Evolutionary conservation across 37 sponge, comb jelly and placozoan genomes (phyloP), one percentile per base, ranked within the genome.

Genomic region (Axinella damicornis): DNA sequence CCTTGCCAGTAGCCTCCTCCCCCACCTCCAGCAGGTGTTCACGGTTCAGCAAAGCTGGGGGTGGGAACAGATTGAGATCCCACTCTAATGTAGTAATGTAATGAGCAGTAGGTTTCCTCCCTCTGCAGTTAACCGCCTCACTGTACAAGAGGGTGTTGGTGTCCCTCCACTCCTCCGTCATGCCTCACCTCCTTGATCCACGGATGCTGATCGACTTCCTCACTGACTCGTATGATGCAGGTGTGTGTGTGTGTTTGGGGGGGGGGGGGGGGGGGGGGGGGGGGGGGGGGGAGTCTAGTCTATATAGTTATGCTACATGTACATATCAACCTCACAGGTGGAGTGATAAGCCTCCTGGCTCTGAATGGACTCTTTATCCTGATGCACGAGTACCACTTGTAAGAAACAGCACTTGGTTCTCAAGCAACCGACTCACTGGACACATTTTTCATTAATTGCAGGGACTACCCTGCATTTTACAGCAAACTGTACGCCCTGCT

Each of bases 401-500:
- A 56, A 91, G 95, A 40, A n/a, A n/a, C n/a, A n/a, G n/a, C n/a
- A n/a, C n/a, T n/a, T n/a, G n/a, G n/a, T n/a, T n/a, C n/a, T n/a
- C n/a, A n/a, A n/a, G n/a, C n/a, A n/a, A n/a, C n/a, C n/a, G n/a
- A n/a, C n/a, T n/a, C n/a, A n/a, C n/a, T n/a, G n/a, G n/a, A n/a
- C n/a, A n/a, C n/a, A n/a, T 11, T 11, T 19, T 11, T 11, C 5
- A 9, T 6, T 61, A 25, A 37, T 38, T 71, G 19, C 33, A 96
- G 96, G 65, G 99, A 98, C 77, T 98, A 95, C 57, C 99, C 99
- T 34, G 76, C 90, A 53, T 94, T 98, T 85, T 98, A 95, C 80
- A 57, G 57, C 33, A 92, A 95, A 57, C 87, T 98, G 24, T 98
- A 98, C 67, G 37, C 76, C 5, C 73, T 96, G 55, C 73, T 96